Base-by-base conservation (phyloP, 2,888 invertebrate genomes). In the Stictocephala bisonia region DNA sequence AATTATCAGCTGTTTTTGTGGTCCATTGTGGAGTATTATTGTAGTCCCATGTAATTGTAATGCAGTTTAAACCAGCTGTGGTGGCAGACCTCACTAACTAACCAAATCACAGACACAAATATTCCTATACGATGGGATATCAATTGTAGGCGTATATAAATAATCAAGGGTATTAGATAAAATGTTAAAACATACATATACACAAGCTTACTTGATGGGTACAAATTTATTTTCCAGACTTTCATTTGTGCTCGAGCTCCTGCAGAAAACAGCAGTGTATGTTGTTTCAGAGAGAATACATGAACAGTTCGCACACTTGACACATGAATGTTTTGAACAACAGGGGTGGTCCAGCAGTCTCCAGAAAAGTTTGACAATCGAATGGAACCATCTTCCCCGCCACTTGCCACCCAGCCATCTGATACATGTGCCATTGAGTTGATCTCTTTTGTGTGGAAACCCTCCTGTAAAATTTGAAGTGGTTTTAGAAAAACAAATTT, bases 191-290 rank as follows among this genome's bases (percentile, higher is more conserved):
- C n/a, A n/a, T n/a, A n/a, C n/a, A n/a, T n/a, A n/a, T n/a, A n/a
- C n/a, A n/a, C n/a, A 41, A 18, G 2, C n/a, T 35, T 60, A 71
- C 70, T 41, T 41, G 60, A 20, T 11, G 18, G 1, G 29, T 48
- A 26, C 60, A 60, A 26, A 22, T 44, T n/a, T 0, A 67, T 26
- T 40, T 13, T 72, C 87, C 91, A 93, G 1, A 91, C 84, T 81
- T 92, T 91, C 53, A 96, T 86, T 81, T 96, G 94, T 0, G 94
- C 93, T 80, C 96, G 87, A 0, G 95, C 95, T 0, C 96, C 96
- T 2, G 89, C 94, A 18, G 94, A 90, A 41, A 78, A 77, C 31
- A 79, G 71, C 20, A 78, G 68, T 9, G 71, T 60, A 72, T 74
- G 64, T n/a, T 77, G 56, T n/a, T 76, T 60, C 20, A 83, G 66